Percentiles rank a stretch among this genome's conserved stretches.
Evolutionary conservation across 2,888 invertebrate genomes (phyloP).

Genomic region (Xylophagus ater): DNA sequence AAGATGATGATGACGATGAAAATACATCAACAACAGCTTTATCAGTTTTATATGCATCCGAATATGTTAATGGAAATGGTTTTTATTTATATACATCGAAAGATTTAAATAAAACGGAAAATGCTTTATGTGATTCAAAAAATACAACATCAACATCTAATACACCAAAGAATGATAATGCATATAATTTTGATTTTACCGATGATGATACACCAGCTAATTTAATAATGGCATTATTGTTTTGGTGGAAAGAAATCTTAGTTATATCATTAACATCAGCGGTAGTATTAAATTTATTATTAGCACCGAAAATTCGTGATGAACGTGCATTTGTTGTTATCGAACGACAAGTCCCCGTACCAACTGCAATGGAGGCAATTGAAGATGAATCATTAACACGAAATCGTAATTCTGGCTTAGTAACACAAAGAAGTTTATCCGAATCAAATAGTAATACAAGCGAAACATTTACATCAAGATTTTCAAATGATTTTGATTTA

Average conservation of each 20-base stretch:
- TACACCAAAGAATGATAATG: background rate
- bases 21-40: conserved; percentile 50
- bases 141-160: background rate
- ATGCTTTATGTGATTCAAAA: conserved; percentile 35
- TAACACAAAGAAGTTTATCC: conserved; percentile 23
- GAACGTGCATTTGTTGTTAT: conserved; percentile 35
- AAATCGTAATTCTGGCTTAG: conserved; percentile 17
- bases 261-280: conserved; percentile 65
- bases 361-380: conserved; percentile 35
- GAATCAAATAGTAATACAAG: conserved; percentile 29
- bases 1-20: conserved; percentile 35
- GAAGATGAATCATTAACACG: conserved; percentile 29
- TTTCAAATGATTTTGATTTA: conserved; percentile 73
- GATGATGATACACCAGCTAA: conserved; percentile 53
- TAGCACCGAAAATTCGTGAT: conserved; percentile 40
- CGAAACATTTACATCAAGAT: conserved; percentile 47
- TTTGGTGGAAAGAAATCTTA: conserved; percentile 75
- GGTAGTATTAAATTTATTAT: conserved; percentile 54
- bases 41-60: conserved; percentile 61
- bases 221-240: conserved; percentile 63
- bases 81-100: conserved; percentile 60
- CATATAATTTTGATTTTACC: conserved; percentile 27
- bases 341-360: conserved; percentile 36
- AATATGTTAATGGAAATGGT: conserved; percentile 66
- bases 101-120: conserved; percentile 42